Conservation (phyloP, 1,140 invertebrate species). For the Drosophila guanche region DNA sequence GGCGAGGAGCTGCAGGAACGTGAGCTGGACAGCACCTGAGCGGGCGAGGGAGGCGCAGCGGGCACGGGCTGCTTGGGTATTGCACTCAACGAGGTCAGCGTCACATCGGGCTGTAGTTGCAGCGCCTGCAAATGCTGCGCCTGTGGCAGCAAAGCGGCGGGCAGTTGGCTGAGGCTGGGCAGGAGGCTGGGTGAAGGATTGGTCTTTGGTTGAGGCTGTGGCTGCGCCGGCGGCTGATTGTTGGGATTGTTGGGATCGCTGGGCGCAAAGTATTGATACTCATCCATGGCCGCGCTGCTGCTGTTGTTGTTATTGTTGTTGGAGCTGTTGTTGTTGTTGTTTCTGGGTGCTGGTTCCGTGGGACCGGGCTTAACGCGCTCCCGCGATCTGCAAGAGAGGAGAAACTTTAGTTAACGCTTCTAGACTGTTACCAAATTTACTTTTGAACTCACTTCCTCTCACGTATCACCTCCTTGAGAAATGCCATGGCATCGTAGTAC, state of each 20-base stretch:
- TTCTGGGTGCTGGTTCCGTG: constrained; percentile 1
- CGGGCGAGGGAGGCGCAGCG: not conserved
- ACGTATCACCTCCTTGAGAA: constrained; percentile 78
- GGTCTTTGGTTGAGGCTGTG: not conserved
- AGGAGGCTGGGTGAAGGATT: not conserved
- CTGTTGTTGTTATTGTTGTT: constrained; percentile 57
- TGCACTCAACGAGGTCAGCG: constrained; percentile 48
- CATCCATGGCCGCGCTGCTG: constrained; percentile 59
- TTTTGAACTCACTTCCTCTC: constrained; percentile 70
- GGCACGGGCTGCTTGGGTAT: constrained; percentile 26
- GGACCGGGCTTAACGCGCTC: constrained; percentile 64
- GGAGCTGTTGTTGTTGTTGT: constrained; percentile 37
- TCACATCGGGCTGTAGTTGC: constrained; percentile 66
- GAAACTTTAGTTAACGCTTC: not conserved
- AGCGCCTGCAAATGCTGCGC: constrained; percentile 63
- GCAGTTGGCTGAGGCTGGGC: constrained; percentile 51
- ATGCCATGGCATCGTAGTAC: constrained; percentile 80
- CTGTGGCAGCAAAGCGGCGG: constrained; percentile 49
- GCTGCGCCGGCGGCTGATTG: constrained; percentile 53
- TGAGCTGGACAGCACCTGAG: constrained; percentile 54
- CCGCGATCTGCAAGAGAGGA: constrained; percentile 59
- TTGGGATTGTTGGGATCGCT: constrained; percentile 81
- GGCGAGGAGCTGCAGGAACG: constrained; percentile 73
- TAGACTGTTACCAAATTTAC: too few species aligned
- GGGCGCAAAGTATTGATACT: constrained; percentile 80